phyloP scores from a whole-genome alignment of 1,140 invertebrate species.

The Drosophila nasuta region DNA sequence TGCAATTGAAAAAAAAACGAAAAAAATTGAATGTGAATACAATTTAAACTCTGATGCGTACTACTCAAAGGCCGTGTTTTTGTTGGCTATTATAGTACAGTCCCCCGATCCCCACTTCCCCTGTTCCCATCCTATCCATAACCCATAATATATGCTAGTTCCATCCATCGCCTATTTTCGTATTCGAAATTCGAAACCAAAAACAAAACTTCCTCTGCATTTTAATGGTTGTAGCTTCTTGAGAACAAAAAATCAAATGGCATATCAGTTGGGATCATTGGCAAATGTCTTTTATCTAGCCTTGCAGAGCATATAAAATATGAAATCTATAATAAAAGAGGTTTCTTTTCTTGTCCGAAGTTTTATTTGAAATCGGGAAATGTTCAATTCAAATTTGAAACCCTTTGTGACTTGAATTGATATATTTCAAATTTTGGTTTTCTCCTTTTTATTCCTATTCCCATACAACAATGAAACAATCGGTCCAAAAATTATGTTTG shows the following conservation, averaged over 20 bases:
- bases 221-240: no score
- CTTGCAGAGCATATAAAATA: neutral
- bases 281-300: constrained; percentile 17
- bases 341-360: neutral
- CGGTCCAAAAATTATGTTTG: neutral
- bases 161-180: neutral
- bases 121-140: constrained; percentile 2
- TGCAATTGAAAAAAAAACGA: constrained; percentile 37
- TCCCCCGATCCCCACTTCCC: neutral
- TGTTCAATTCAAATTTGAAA: neutral
- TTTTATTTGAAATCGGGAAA: neutral
- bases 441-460: no score
- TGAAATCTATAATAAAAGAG: no score
- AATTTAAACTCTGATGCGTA: constrained; percentile 35
- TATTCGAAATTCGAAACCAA: constrained; percentile 15
- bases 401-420: neutral
- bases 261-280: constrained; percentile 80
- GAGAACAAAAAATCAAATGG: constrained; percentile 76
- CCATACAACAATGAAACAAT: no score
- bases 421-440: neutral
- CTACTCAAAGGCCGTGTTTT: constrained; percentile 68
- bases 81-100: constrained; percentile 55
- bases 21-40: constrained; percentile 41
- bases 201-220: constrained; percentile 18
- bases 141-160: neutral